Percentiles rank a stretch among this genome's conserved stretches.
Evolutionary conservation across 2,888 invertebrate genomes (phyloP).

Genomic region (Crossocerus cetratus): DNA sequence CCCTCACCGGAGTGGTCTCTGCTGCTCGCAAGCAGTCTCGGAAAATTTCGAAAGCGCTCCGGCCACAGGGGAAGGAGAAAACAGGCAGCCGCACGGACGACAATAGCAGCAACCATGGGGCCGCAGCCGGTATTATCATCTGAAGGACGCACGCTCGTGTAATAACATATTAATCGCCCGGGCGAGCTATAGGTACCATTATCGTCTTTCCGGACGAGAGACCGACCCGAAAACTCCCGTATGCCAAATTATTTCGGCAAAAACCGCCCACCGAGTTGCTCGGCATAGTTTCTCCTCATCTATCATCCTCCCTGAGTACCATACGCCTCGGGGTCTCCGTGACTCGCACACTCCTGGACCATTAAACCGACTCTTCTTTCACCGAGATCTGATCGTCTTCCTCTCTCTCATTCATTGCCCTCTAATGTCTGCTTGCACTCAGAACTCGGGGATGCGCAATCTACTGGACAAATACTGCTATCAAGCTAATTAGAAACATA

Average conservation of each 20-base stretch:
- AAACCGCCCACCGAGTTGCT: slow-evolving; percentile 57
- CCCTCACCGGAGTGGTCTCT: neutral
- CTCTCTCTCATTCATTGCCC: neutral
- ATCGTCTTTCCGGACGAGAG: slow-evolving; percentile 59
- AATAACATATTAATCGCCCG: slow-evolving; percentile 62
- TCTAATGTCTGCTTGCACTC: too few relatives aligned
- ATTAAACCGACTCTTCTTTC: neutral
- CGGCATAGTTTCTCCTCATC: slow-evolving; percentile 60
- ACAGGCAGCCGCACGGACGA: slow-evolving; percentile 17
- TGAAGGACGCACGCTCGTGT: slow-evolving; percentile 15
- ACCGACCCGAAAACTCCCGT: slow-evolving; percentile 61
- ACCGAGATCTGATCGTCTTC: neutral
- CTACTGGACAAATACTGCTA: too few relatives aligned
- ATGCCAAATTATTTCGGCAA: slow-evolving; percentile 67
- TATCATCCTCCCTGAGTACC: slow-evolving; percentile 52
- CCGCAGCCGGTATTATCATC: neutral
- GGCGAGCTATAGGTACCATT: slow-evolving; percentile 38
- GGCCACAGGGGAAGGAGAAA: neutral
- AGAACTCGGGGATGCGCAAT: too few relatives aligned
- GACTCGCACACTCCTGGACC: slow-evolving; percentile 27
- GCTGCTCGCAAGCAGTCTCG: neutral
- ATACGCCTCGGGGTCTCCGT: slow-evolving; percentile 16
- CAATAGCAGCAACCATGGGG: slow-evolving; percentile 19
- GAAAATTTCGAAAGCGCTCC: neutral
- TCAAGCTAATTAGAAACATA: too few relatives aligned